Evolutionary conservation across 2,113 vertebrate genomes (phyloP), one percentile per base, ranked within the genome.

Genomic region (Catharus minimus): DNA sequence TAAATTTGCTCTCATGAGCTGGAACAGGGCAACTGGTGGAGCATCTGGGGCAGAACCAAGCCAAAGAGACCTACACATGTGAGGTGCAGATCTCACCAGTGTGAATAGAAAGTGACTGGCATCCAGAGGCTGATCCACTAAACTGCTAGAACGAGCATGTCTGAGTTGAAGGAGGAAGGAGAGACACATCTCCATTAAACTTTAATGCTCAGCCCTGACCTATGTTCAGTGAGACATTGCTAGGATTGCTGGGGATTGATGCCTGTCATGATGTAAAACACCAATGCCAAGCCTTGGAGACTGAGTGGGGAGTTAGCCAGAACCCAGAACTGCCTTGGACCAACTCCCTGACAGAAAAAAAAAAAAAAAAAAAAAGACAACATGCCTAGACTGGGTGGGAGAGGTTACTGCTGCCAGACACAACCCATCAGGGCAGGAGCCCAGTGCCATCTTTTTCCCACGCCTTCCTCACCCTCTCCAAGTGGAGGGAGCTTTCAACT

Each of bases 401-500:
- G 32, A 90, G 41, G 80, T 33, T 71, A 56, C 57, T 3, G 2
- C 64, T 92, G 76, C 50, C 83, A 79, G 76, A 68, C 20, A 46
- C 27, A 93, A 64, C 44, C 65, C 77, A 95, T 30, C 1, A 4
- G 61, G 71, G 32, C 66, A 90, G 50, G 9, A 95, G 65, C 47
- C 61, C 57, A 82, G 28, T 22, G 5, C 58, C 77, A 87, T 89
- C 85, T 55, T 56, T 87, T 90, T 94, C 89, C 69, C 74, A 93
- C 4, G 66, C 38, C 68, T 57, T 2, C 15, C 17, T 92, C 46
- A 64, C 41, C 38, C 72, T 74, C 13, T 61, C 55, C 0, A 7
- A 93, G 56, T 1, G 9, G 27, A 0, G 3, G 32, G 17, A 84
- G 53, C 26, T 72, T 77, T 74, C 64, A 64, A 61, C 47, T 90